Percentiles rank a stretch among this genome's conserved stretches.
phyloP scores from a whole-genome alignment of 2,888 invertebrate species.

The Synergus japonicus region DNA sequence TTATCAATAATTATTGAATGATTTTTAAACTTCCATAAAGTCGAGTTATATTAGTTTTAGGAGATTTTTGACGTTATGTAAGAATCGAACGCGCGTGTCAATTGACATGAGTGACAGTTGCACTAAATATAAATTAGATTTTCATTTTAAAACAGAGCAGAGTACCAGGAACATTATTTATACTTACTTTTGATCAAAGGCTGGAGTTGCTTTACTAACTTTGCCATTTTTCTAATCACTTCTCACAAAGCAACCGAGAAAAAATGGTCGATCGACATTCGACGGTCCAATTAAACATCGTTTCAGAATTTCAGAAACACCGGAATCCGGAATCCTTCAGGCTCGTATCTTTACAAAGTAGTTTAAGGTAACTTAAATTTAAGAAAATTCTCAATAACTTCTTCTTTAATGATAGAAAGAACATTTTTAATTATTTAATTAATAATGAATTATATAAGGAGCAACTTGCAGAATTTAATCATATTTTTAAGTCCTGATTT shows the following conservation, averaged over 20 bases:
- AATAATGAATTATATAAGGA: background rate
- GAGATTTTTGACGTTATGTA: constrained; percentile 15
- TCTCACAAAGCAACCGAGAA: background rate
- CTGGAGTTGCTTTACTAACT: constrained; percentile 50
- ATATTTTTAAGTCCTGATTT: background rate
- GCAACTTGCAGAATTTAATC: background rate
- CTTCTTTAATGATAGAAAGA: background rate
- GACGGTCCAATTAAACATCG: background rate
- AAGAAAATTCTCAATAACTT: background rate
- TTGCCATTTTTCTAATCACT: constrained; percentile 57
- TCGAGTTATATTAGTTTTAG: background rate
- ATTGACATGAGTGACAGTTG: constrained; percentile 11
- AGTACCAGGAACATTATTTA: background rate
- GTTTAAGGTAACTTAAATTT: background rate
- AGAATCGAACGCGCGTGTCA: background rate
- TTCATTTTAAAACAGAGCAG: background rate
- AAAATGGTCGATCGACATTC: background rate
- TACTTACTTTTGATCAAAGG: constrained; percentile 60
- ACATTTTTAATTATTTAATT: background rate
- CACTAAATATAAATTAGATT: background rate
- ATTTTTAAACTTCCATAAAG: background rate
- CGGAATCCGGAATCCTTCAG: background rate
- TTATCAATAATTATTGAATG: background rate
- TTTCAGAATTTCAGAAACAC: background rate
- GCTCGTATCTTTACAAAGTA: background rate